These are phyloP conservation scores for Drosophila ananassae DNA, from an alignment of 1,140 invertebrate species.

Conservation along the genomic window DNA sequence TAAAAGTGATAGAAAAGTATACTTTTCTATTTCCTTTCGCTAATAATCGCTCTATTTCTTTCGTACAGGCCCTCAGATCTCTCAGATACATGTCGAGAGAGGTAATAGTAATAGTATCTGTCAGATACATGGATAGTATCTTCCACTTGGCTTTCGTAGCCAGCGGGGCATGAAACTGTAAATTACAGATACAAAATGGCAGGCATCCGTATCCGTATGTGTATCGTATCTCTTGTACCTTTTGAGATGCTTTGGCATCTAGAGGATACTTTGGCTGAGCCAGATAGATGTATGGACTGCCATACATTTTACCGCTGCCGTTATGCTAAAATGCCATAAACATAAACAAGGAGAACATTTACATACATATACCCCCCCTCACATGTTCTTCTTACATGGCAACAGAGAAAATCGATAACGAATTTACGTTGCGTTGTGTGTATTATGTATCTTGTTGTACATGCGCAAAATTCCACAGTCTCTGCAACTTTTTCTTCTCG, in stretches of 20 bases:
- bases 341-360: constrained; percentile 62
- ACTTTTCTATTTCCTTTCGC: too few relatives aligned
- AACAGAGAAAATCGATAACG: constrained; percentile 75
- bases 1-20: too few relatives aligned
- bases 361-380: background rate
- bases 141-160: constrained; percentile 15
- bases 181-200: background rate
- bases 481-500: constrained; percentile 39
- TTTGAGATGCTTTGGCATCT: constrained; percentile 20
- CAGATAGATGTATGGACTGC: constrained; percentile 28
- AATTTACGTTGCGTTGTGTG: constrained; percentile 60
- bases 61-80: constrained; percentile 5
- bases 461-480: constrained; percentile 76
- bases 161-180: constrained; percentile 14
- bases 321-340: constrained; percentile 71
- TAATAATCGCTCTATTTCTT: background rate
- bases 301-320: constrained; percentile 27
- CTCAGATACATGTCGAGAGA: constrained; percentile 24
- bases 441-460: constrained; percentile 74
- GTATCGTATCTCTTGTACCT: constrained; percentile 12
- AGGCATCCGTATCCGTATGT: constrained; percentile 6
- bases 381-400: constrained; percentile 59
- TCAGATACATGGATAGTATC: constrained; percentile 15
- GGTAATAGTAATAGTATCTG: constrained; percentile 36
- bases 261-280: background rate